A percentile compares a stretch with the other conserved stretches of the same genome.
phyloP scores from a whole-genome alignment of 2,888 invertebrate species.

The Leptopilina myrica region DNA sequence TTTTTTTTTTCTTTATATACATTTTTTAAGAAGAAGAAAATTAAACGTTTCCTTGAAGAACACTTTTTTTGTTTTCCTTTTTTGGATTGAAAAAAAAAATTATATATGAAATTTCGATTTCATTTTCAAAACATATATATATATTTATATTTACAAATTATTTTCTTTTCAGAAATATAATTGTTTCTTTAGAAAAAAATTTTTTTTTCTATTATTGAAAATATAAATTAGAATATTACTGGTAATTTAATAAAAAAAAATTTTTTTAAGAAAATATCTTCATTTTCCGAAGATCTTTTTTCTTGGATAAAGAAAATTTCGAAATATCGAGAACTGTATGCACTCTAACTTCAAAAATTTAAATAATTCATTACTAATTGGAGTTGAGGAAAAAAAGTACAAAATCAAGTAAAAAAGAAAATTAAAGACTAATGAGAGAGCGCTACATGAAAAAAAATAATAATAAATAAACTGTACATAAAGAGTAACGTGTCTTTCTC shows the following conservation, averaged over 20 bases:
- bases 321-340: slow-evolving; percentile 7
- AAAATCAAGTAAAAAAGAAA: slow-evolving; percentile 9
- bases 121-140: too few relatives aligned
- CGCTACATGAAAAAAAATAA: slow-evolving; percentile 21
- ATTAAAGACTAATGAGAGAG: slow-evolving; percentile 33
- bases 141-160: too few relatives aligned
- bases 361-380: slow-evolving; percentile 8
- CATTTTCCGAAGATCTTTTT: neutral
- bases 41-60: too few relatives aligned
- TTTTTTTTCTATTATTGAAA: too few relatives aligned
- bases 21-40: too few relatives aligned
- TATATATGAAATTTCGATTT: too few relatives aligned
- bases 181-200: too few relatives aligned
- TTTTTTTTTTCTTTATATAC: slow-evolving; percentile 6
- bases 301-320: neutral
- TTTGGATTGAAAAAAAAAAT: too few relatives aligned
- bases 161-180: too few relatives aligned
- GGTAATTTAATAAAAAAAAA: too few relatives aligned
- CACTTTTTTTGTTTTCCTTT: too few relatives aligned
- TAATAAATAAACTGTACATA: slow-evolving; percentile 45
- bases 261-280: neutral
- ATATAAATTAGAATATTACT: too few relatives aligned
- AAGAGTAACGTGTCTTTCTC: slow-evolving; percentile 39
- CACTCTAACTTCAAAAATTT: slow-evolving; percentile 3
- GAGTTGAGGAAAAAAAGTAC: slow-evolving; percentile 8